Conservation (phyloP, 2,888 invertebrate genomes). For the Escarpia spicata region DNA sequence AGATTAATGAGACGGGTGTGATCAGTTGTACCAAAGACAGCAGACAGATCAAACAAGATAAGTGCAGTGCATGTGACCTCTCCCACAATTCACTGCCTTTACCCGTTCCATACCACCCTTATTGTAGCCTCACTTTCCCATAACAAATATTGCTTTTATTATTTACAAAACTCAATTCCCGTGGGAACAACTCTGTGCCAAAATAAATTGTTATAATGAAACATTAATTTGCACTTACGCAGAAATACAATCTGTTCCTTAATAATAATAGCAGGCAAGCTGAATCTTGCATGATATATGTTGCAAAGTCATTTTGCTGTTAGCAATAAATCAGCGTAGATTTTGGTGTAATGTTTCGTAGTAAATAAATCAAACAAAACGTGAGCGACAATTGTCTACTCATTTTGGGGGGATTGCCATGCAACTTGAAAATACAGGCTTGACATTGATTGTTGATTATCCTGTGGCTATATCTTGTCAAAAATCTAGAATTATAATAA, state of each 20-base stretch:
- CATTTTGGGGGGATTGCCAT: neutral
- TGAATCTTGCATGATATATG: neutral
- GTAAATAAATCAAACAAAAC: neutral
- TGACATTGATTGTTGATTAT: neutral
- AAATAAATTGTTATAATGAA: neutral
- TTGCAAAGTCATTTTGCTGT: neutral
- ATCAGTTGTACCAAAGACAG: too few relatives aligned
- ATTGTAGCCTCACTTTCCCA: too few relatives aligned
- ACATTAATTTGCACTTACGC: neutral
- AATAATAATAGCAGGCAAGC: neutral
- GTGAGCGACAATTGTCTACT: neutral
- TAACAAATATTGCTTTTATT: too few relatives aligned
- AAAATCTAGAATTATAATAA: neutral
- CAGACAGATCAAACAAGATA: too few relatives aligned
- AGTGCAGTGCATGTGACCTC: too few relatives aligned
- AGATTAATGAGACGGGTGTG: too few relatives aligned
- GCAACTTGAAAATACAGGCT: neutral
- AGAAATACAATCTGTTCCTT: neutral
- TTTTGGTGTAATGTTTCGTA: neutral
- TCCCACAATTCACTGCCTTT: too few relatives aligned
- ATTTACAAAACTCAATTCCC: too few relatives aligned
- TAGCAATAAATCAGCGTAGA: neutral
- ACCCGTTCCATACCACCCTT: too few relatives aligned
- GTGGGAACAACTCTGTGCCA: neutral
- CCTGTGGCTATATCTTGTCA: neutral